These are phyloP conservation scores for Dunckerocampus dactyliophorus DNA, from an alignment of 2,113 vertebrate species.

Conservation along the genomic window DNA sequence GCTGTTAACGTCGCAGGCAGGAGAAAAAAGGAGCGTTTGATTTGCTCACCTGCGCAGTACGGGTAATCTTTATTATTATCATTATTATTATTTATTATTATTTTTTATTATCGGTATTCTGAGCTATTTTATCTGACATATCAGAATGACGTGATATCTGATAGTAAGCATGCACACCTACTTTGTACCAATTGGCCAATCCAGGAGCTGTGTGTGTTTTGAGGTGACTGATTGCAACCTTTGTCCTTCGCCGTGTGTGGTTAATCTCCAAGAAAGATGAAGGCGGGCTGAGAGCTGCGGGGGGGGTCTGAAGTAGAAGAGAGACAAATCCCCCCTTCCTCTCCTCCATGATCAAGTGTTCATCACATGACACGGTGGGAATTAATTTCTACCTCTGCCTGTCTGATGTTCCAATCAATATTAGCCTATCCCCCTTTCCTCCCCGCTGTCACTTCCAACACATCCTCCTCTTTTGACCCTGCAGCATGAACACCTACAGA, in stretches of 20 bases:
- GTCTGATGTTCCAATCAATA: slow-evolving; percentile 3
- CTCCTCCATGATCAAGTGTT: slow-evolving; percentile 29
- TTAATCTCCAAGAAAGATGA: slow-evolving; percentile 35
- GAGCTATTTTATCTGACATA: no score
- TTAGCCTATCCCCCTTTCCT: neutral
- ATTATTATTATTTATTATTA: no score
- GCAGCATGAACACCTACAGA: slow-evolving; percentile 15
- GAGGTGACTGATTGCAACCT: slow-evolving; percentile 47
- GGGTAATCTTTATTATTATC: no score
- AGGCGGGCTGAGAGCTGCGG: slow-evolving; percentile 1
- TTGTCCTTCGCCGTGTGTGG: slow-evolving; percentile 34
- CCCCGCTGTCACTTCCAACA: neutral
- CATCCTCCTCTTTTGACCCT: slow-evolving; percentile 15
- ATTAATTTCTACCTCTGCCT: slow-evolving; percentile 16
- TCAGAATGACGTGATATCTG: no score
- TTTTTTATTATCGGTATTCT: no score
- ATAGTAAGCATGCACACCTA: no score
- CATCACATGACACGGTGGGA: slow-evolving; percentile 34
- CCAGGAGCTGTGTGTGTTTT: slow-evolving; percentile 20
- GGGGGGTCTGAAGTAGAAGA: slow-evolving; percentile 6
- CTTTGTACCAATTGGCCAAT: slow-evolving; percentile 17
- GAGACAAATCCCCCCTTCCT: slow-evolving; percentile 32
- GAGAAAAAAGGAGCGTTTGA: no score
- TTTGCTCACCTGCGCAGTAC: no score
- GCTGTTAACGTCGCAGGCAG: no score